Evolutionary conservation across 2,797 vertebrate genomes (phyloP).

Genomic region (Sebastes cheni): DNA sequence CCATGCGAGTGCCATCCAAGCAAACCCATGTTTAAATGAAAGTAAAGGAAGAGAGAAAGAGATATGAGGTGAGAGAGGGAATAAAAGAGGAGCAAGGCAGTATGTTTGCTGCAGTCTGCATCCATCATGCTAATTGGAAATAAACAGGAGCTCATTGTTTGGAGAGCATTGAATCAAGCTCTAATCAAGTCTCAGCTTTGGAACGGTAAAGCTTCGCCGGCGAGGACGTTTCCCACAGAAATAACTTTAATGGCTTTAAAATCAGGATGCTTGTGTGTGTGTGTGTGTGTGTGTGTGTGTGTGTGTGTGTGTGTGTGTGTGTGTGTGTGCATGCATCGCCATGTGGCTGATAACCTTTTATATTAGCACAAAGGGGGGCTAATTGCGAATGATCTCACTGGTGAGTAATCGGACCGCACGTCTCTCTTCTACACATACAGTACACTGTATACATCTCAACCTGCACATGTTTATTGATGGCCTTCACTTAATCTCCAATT

Average conservation of each 20-base stretch:
- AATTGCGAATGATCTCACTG: constrained; percentile 56
- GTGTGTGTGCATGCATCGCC: background rate
- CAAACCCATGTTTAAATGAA: constrained; percentile 30
- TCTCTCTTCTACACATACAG: constrained; percentile 9
- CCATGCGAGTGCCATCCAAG: constrained; percentile 33
- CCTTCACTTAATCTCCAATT: constrained; percentile 20
- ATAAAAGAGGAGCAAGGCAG: constrained; percentile 3
- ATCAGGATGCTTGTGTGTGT: constrained; percentile 21
- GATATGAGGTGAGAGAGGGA: constrained; percentile 1
- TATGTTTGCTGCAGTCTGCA: constrained; percentile 62
- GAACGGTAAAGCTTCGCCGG: constrained; percentile 30
- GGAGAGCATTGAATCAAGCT: constrained; percentile 73
- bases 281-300: background rate
- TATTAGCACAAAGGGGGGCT: constrained; percentile 50
- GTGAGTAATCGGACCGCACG: constrained; percentile 40
- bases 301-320: background rate
- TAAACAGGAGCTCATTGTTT: constrained; percentile 73
- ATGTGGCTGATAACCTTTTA: constrained; percentile 56
- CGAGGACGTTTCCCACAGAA: constrained; percentile 52
- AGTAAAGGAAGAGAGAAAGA: constrained; percentile 5
- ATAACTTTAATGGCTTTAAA: constrained; percentile 63
- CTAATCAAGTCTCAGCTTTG: constrained; percentile 64
- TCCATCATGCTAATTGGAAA: constrained; percentile 78
- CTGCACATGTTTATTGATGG: constrained; percentile 1
- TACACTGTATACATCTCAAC: constrained; percentile 8